Percentiles rank a stretch among this genome's conserved stretches.
Evolutionary conservation across 1,140 invertebrate species (phyloP).

Genomic region (Muscidifurax raptorellus): DNA sequence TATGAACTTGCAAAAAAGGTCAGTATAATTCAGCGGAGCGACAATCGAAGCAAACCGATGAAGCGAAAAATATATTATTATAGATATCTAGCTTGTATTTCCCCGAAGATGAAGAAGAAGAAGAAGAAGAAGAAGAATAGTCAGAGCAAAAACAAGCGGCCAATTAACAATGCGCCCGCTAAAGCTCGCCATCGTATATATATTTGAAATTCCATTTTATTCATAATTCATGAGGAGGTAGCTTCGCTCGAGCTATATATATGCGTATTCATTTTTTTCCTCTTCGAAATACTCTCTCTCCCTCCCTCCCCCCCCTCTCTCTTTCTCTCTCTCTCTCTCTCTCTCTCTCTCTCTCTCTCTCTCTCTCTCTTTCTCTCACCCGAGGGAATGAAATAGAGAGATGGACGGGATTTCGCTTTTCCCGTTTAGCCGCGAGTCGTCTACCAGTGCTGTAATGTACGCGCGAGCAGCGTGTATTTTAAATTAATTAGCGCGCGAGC

Average conservation of each 20-base stretch:
- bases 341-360: slow-evolving; percentile 6
- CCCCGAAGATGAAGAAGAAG: slow-evolving; percentile 54
- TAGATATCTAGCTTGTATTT: background rate
- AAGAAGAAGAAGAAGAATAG: slow-evolving; percentile 52
- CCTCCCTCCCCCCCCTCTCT: too few relatives aligned
- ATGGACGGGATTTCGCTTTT: slow-evolving; percentile 33
- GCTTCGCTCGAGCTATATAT: slow-evolving; percentile 7
- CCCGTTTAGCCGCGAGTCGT: background rate
- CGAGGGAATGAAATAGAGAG: slow-evolving; percentile 56
- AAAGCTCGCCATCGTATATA: slow-evolving; percentile 51
- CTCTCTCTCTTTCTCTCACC: slow-evolving; percentile 37
- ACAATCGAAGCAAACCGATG: background rate
- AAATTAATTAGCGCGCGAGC: slow-evolving; percentile 5
- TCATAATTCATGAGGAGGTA: slow-evolving; percentile 66
- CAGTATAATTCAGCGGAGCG: too few relatives aligned
- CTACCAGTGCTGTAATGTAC: background rate
- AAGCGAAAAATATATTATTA: background rate
- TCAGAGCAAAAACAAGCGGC: slow-evolving; percentile 48
- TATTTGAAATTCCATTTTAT: slow-evolving; percentile 70
- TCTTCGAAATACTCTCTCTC: background rate
- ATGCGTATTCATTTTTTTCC: slow-evolving; percentile 41
- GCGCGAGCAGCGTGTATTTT: background rate
- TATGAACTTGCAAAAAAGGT: background rate
- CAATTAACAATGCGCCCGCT: slow-evolving; percentile 68
- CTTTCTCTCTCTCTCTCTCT: background rate